phyloP scores from a whole-genome alignment of 1,140 invertebrate genomes.

The Drepana arcuata region DNA sequence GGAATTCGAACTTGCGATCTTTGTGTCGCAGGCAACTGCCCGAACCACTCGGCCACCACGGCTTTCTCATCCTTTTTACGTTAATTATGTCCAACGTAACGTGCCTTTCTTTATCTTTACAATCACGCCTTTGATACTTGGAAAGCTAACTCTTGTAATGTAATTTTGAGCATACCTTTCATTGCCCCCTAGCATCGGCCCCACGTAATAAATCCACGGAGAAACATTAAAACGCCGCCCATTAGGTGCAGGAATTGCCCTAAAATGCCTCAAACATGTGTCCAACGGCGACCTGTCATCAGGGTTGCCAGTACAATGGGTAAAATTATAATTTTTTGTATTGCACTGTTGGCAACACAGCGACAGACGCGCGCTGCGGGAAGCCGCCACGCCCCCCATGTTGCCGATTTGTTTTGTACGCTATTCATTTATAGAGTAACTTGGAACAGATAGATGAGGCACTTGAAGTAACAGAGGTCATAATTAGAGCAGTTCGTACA shows the following conservation, averaged over 20 bases:
- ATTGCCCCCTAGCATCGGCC: background rate
- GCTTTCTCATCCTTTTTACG: too few relatives aligned
- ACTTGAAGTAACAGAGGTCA: too few relatives aligned
- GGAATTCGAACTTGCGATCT: too few relatives aligned
- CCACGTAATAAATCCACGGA: background rate
- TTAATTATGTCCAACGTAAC: too few relatives aligned
- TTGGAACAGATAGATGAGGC: too few relatives aligned
- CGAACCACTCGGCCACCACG: background rate
- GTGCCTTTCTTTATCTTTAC: too few relatives aligned
- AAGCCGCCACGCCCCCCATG: conserved; percentile 44
- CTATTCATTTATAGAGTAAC: conserved; percentile 39
- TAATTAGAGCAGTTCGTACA: too few relatives aligned
- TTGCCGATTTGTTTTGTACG: conserved; percentile 58
- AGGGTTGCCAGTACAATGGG: conserved; percentile 53
- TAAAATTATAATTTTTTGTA: conserved; percentile 53
- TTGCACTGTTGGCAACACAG: conserved; percentile 53
- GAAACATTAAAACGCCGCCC: conserved; percentile 61
- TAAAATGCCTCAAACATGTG: conserved; percentile 65
- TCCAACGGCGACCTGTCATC: conserved; percentile 64
- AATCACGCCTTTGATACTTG: too few relatives aligned
- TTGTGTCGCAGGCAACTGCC: background rate
- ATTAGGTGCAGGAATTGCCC: conserved; percentile 61
- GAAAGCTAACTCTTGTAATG: background rate
- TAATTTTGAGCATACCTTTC: background rate
- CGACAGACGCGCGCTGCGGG: conserved; percentile 63